phyloP scores from a whole-genome alignment of 2,113 vertebrate genomes.

The Motacilla tschutschensis region DNA sequence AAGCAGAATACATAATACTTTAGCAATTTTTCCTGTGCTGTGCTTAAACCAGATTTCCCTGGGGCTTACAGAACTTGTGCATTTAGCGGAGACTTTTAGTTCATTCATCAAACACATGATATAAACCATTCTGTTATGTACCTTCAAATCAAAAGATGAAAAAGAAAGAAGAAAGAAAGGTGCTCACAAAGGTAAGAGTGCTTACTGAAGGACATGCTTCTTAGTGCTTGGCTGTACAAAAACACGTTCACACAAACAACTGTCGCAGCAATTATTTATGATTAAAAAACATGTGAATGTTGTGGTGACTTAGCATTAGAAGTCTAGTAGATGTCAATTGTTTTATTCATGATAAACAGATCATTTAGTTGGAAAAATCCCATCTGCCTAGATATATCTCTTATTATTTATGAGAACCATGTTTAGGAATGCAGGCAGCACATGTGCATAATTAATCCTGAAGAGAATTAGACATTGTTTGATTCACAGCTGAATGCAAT shows the following conservation, averaged over 20 bases:
- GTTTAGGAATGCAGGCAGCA: constrained; percentile 91
- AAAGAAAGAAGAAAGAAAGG: not conserved
- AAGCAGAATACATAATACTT: not conserved
- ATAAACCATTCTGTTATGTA: constrained; percentile 26
- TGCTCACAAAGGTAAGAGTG: constrained; percentile 42
- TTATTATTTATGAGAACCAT: constrained; percentile 94
- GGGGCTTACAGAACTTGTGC: not conserved
- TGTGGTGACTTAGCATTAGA: constrained; percentile 68
- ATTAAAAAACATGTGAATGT: constrained; percentile 69
- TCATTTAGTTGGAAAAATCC: constrained; percentile 81
- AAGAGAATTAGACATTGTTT: constrained; percentile 98
- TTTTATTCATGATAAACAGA: constrained; percentile 83
- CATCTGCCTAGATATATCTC: constrained; percentile 89
- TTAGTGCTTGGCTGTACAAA: constrained; percentile 58
- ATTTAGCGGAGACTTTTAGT: constrained; percentile 19
- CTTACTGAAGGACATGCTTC: constrained; percentile 35
- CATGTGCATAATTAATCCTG: constrained; percentile 96
- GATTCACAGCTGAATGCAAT: constrained; percentile 97
- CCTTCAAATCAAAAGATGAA: constrained; percentile 23
- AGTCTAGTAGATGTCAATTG: constrained; percentile 71
- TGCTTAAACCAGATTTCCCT: constrained; percentile 29
- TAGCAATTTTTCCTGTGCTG: constrained; percentile 27
- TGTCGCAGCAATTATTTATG: constrained; percentile 72
- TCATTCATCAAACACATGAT: constrained; percentile 20
- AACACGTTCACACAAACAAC: constrained; percentile 62